Conservation (phyloP, 2,888 invertebrate species). For the Lasius fuliginosus region DNA sequence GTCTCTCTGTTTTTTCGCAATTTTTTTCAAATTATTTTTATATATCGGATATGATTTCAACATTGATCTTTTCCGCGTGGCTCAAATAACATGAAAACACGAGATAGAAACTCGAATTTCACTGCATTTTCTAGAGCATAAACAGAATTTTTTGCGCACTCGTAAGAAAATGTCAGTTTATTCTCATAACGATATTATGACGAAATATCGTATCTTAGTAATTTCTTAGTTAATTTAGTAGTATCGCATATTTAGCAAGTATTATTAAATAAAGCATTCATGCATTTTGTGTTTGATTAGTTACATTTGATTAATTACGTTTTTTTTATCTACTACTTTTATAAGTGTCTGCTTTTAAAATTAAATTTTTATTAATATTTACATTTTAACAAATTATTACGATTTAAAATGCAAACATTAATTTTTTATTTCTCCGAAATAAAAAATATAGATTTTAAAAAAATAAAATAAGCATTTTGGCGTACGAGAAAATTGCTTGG, state of each 20-base stretch:
- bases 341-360: not conserved
- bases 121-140: not conserved
- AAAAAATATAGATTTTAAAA: not conserved
- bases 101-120: conserved; percentile 10
- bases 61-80: conserved; percentile 6
- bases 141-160: not conserved
- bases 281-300: not conserved
- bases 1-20: not conserved
- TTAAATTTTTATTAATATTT: not conserved
- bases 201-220: not conserved
- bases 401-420: not conserved
- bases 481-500: not conserved
- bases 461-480: not conserved
- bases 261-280: not conserved
- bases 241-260: not conserved
- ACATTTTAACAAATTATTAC: not conserved
- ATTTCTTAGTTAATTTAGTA: not conserved
- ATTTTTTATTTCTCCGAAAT: not conserved
- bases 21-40: conserved; percentile 31
- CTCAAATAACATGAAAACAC: not conserved
- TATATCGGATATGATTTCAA: conserved; percentile 11
- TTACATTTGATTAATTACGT: not conserved
- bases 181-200: not conserved
- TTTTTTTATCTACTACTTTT: not conserved
- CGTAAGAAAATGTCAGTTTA: not conserved